These are phyloP conservation scores for Idaea dimidiata DNA, from an alignment of 2,888 invertebrate genomes.

Conservation along the genomic window DNA sequence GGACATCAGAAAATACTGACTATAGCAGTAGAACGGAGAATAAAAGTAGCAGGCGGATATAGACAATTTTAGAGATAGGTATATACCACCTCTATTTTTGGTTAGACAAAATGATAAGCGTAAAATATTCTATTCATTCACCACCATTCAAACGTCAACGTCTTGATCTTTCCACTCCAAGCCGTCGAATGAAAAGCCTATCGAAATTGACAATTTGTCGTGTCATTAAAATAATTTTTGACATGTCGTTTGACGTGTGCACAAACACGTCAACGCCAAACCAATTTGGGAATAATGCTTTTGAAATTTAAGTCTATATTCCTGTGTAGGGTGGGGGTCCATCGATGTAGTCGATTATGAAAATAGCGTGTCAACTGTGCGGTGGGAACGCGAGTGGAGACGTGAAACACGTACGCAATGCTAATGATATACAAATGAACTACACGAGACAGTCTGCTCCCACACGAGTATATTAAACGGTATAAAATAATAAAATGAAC, in stretches of 20 bases:
- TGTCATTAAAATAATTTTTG: conserved; percentile 27
- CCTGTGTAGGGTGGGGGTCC: conserved; percentile 20
- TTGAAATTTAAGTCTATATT: conserved; percentile 13
- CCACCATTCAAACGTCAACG: not conserved
- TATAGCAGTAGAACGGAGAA: too few relatives aligned
- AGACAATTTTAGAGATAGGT: too few relatives aligned
- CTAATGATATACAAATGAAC: conserved; percentile 63
- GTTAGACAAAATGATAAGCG: not conserved
- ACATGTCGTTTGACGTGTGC: conserved; percentile 17
- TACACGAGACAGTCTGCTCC: conserved; percentile 35
- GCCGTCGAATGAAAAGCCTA: conserved; percentile 23
- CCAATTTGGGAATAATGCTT: conserved; percentile 14
- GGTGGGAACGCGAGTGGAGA: conserved; percentile 28
- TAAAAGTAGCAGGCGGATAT: too few relatives aligned
- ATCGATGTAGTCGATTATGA: conserved; percentile 57
- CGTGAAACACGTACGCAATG: conserved; percentile 29
- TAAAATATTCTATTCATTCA: not conserved
- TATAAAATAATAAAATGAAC: not conserved
- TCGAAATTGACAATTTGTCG: conserved; percentile 31
- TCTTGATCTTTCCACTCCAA: conserved; percentile 22
- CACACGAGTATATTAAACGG: conserved; percentile 19
- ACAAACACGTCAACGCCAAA: conserved; percentile 21
- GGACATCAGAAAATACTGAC: too few relatives aligned
- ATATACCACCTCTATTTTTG: not conserved
- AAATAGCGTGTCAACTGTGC: conserved; percentile 56